Percentiles rank a stretch among this genome's conserved stretches.
Evolutionary conservation across 2,113 vertebrate genomes (phyloP).

Genomic region (Lonchura striata): DNA sequence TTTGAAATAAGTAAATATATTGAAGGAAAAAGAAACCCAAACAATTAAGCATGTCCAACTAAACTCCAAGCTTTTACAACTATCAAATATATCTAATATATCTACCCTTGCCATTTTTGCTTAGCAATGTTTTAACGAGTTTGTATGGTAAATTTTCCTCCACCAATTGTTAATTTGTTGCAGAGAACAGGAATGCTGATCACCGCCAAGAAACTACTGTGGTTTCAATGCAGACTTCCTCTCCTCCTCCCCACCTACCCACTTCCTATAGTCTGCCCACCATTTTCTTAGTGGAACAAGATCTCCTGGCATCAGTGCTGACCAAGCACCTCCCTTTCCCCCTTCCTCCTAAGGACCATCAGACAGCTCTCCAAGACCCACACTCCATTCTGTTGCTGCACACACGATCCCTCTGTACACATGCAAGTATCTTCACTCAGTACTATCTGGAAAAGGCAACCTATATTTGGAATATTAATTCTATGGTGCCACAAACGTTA

Average conservation of each 20-base stretch:
- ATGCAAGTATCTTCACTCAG: background rate
- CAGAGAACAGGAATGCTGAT: background rate
- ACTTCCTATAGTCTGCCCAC: background rate
- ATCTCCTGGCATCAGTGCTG: background rate
- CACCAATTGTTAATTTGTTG: background rate
- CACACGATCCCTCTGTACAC: fast-evolving
- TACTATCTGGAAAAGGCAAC: background rate
- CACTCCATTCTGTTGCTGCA: background rate
- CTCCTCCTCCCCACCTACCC: background rate
- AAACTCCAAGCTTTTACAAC: background rate
- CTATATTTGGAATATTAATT: background rate
- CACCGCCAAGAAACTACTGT: fast-evolving
- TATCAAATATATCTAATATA: background rate
- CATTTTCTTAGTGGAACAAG: background rate
- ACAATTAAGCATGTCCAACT: background rate
- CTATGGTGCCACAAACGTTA: background rate
- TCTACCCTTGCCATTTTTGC: background rate
- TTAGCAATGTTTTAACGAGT: background rate
- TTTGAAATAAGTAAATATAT: background rate
- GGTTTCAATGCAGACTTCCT: background rate
- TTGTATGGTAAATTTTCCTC: background rate
- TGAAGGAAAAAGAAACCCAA: background rate
- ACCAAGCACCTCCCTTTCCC: background rate
- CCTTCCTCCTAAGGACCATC: background rate
- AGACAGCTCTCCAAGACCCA: background rate